Evolutionary conservation across 2,888 invertebrate genomes (phyloP).

Genomic region (Heteromurus nitidus): DNA sequence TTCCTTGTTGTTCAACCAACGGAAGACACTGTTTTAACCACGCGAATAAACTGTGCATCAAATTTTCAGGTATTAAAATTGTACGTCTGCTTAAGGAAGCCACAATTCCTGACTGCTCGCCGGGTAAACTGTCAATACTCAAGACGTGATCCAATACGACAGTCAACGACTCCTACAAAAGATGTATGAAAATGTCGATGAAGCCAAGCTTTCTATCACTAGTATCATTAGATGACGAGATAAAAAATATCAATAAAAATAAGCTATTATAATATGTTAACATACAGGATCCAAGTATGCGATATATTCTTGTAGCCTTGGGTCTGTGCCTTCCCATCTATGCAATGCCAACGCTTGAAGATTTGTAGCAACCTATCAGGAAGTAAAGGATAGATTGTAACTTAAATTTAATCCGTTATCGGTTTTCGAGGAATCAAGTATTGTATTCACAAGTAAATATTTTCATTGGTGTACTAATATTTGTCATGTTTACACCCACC

Average conservation of each 20-base stretch:
- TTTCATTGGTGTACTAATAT: conserved; percentile 12
- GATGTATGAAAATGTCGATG: conserved; percentile 3
- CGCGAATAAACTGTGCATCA: conserved; percentile 67
- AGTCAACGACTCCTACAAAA: conserved; percentile 66
- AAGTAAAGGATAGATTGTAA: too few relatives aligned
- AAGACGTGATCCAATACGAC: conserved; percentile 71
- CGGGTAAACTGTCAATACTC: conserved; percentile 69
- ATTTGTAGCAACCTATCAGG: conserved; percentile 87
- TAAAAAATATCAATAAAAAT: not conserved
- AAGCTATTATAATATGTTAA: not conserved
- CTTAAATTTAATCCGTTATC: too few relatives aligned
- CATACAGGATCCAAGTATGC: conserved; percentile 72
- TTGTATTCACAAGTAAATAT: too few relatives aligned
- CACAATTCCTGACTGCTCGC: conserved; percentile 67
- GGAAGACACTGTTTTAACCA: conserved; percentile 72
- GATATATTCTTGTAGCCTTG: conserved; percentile 81
- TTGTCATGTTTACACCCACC: conserved; percentile 26
- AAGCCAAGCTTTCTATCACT: too few relatives aligned
- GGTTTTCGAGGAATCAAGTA: too few relatives aligned
- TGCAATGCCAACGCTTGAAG: conserved; percentile 92
- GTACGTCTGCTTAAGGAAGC: conserved; percentile 68
- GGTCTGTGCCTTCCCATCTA: conserved; percentile 87
- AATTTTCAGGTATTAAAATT: conserved; percentile 72
- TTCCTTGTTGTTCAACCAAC: conserved; percentile 71
- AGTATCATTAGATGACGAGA: too few relatives aligned